Evolutionary conservation across 37 sponge, comb jelly and placozoan species (phyloP).

Genomic region (Lycopodina hypogea): DNA sequence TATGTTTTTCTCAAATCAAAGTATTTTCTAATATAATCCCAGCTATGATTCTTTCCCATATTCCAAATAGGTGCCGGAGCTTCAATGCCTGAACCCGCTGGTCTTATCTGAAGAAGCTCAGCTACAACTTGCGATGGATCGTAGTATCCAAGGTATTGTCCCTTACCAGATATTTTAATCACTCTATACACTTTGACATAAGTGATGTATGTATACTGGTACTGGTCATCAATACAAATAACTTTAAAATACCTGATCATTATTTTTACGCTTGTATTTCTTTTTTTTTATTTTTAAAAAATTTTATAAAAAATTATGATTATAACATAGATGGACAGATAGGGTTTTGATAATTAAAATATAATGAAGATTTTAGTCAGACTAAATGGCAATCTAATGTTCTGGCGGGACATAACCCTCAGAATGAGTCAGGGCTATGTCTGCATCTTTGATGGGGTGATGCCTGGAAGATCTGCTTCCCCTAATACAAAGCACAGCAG

Average conservation of each 20-base stretch:
- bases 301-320: no score
- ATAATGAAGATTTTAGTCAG: background rate
- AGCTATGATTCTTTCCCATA: no score
- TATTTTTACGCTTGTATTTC: no score
- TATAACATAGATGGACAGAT: no score
- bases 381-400: background rate
- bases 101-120: conserved; percentile 54
- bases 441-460: background rate
- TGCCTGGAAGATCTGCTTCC: conserved; percentile 29
- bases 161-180: background rate
- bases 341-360: background rate
- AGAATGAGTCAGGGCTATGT: conserved; percentile 4
- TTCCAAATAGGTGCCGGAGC: conserved; percentile 2
- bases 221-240: no score
- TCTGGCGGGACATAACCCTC: conserved; percentile 12
- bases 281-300: no score
- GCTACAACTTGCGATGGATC: conserved; percentile 46
- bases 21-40: no score
- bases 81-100: conserved; percentile 14
- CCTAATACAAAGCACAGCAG: conserved; percentile 18
- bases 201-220: no score
- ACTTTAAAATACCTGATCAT: no score
- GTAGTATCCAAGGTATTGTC: conserved; percentile 47
- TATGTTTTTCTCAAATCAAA: no score
- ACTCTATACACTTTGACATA: no score